A percentile compares a stretch with the other conserved stretches of the same genome.
These are phyloP conservation scores for Rhynchonycteris naso DNA, from an alignment of 2,797 vertebrate genomes.

Conservation along the genomic window DNA sequence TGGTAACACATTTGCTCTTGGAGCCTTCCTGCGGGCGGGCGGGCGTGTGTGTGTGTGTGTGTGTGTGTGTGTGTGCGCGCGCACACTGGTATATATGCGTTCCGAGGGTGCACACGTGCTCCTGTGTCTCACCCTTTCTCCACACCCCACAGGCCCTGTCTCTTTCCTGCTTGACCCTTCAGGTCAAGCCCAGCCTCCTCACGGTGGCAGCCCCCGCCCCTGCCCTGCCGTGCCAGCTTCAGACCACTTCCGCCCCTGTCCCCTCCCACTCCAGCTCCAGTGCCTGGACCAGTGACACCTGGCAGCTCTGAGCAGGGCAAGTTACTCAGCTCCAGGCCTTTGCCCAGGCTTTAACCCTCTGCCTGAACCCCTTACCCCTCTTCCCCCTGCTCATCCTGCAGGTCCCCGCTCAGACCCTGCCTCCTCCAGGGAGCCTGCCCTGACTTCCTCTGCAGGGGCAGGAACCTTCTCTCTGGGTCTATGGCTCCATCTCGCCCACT, in stretches of 20 bases:
- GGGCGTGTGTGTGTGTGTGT: not conserved
- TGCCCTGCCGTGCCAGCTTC: not conserved
- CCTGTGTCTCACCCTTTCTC: not conserved
- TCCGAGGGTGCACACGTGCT: not conserved
- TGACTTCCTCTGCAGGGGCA: not conserved
- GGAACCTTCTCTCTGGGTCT: not conserved
- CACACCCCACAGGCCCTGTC: not conserved
- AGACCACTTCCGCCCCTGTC: not conserved
- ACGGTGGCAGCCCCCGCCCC: not conserved
- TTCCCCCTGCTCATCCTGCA: not conserved
- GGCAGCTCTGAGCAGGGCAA: not conserved
- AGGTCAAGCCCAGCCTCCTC: not conserved
- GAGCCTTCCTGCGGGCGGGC: rapidly evolving
- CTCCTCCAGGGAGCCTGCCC: not conserved
- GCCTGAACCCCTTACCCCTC: not conserved
- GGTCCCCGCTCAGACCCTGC: not conserved
- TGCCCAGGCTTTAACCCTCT: not conserved
- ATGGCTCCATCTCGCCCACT: not conserved
- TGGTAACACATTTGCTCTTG: not conserved
- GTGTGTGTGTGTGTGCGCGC: not conserved
- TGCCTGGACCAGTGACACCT: rapidly evolving
- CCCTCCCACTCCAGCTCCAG: not conserved
- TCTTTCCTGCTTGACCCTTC: not conserved
- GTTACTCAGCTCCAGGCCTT: not conserved
- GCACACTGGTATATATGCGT: no score